These are phyloP conservation scores for Machaerirhynchus nigripectus DNA, from an alignment of 2,113 vertebrate species.

Conservation along the genomic window DNA sequence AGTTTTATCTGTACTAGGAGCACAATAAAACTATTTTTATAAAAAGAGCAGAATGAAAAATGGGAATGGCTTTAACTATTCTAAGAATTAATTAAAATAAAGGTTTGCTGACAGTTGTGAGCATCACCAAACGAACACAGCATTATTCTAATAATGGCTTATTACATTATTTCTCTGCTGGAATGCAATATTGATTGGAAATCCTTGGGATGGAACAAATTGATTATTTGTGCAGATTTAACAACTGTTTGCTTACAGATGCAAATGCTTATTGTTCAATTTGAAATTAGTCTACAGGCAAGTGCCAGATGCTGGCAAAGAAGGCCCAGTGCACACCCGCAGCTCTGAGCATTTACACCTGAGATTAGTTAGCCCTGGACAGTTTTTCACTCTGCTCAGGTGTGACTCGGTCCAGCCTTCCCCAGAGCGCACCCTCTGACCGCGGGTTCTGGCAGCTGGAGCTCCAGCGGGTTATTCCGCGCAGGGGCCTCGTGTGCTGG, in stretches of 20 bases:
- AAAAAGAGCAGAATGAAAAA: neutral
- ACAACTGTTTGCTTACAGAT: neutral
- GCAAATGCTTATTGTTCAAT: neutral
- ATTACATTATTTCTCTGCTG: slow-evolving; percentile 39
- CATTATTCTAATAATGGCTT: slow-evolving; percentile 52
- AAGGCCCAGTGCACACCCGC: rapidly evolving
- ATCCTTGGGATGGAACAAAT: slow-evolving; percentile 52
- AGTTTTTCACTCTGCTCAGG: neutral
- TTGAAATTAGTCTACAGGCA: neutral
- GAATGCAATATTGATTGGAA: slow-evolving; percentile 63
- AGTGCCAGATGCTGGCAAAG: neutral
- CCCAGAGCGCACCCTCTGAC: rapidly evolving
- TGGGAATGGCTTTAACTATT: neutral
- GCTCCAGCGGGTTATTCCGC: rapidly evolving
- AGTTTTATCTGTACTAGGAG: neutral
- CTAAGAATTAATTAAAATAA: slow-evolving; percentile 50
- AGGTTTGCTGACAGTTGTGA: slow-evolving; percentile 37
- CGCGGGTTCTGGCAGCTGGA: rapidly evolving
- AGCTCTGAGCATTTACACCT: neutral
- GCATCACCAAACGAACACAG: slow-evolving; percentile 1
- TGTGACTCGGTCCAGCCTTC: rapidly evolving
- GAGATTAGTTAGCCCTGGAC: rapidly evolving
- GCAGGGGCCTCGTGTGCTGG: rapidly evolving
- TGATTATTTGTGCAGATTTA: slow-evolving; percentile 46
- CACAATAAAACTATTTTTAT: neutral